Percentiles rank a stretch among this genome's conserved stretches.
phyloP scores from a whole-genome alignment of 2,113 vertebrate genomes.

The Beaufortia kweichowensis region DNA sequence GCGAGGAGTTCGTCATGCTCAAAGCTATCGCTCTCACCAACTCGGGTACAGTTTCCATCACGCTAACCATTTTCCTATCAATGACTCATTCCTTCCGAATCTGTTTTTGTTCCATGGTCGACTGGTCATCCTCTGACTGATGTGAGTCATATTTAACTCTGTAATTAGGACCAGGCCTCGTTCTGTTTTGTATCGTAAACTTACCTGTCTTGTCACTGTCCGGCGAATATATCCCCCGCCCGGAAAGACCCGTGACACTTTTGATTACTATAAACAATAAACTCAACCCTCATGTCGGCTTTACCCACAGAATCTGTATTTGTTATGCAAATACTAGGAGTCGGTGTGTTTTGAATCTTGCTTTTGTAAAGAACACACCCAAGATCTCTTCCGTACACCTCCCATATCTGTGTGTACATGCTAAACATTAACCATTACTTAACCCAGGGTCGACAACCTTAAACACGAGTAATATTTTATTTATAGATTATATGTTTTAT shows the following conservation, averaged over 20 bases:
- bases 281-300: conserved; percentile 20
- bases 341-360: neutral
- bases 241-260: conserved; percentile 12
- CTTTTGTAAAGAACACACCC: conserved; percentile 12
- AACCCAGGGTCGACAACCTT: neutral
- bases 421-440: conserved; percentile 10
- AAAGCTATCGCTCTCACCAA: conserved; percentile 90
- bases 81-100: conserved; percentile 16
- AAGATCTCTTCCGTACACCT: conserved; percentile 7
- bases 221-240: neutral
- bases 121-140: neutral
- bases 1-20: conserved; percentile 87
- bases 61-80: neutral
- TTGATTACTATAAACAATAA: conserved; percentile 59
- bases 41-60: conserved; percentile 73
- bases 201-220: neutral
- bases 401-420: conserved; percentile 28
- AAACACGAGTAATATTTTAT: neutral
- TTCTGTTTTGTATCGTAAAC: conserved; percentile 27
- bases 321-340: conserved; percentile 60
- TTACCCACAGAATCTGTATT: conserved; percentile 51
- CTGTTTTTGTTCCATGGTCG: neutral
- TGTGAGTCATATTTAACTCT: neutral
- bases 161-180: conserved; percentile 13
- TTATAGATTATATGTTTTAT: neutral